phyloP scores from a whole-genome alignment of 2,888 invertebrate species.

The Sinotaia quadrata region DNA sequence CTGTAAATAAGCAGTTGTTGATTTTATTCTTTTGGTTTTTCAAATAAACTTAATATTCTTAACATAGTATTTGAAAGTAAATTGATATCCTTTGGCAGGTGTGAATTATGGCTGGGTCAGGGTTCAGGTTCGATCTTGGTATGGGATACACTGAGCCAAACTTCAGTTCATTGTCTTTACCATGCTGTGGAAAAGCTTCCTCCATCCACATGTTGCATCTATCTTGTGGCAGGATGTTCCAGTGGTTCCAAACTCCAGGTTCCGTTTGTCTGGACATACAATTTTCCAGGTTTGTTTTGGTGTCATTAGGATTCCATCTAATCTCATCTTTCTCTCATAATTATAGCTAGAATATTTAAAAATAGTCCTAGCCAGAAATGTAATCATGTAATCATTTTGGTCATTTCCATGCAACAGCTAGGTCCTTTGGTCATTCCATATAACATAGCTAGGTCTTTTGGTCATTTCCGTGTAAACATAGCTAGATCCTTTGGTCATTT shows the following conservation, averaged over 20 bases:
- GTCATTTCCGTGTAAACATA: no score
- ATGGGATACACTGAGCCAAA: slow-evolving; percentile 29
- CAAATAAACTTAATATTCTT: neutral
- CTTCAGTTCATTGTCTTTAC: slow-evolving; percentile 31
- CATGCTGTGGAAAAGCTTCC: slow-evolving; percentile 37
- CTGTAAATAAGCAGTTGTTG: neutral
- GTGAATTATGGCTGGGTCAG: slow-evolving; percentile 62
- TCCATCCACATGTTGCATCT: slow-evolving; percentile 73
- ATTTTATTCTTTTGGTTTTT: neutral
- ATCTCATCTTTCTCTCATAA: no score
- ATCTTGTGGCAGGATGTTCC: slow-evolving; percentile 74
- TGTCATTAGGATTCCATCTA: no score
- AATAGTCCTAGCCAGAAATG: no score
- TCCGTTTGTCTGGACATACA: slow-evolving; percentile 79
- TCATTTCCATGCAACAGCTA: no score
- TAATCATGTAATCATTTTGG: no score
- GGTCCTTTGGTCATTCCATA: no score
- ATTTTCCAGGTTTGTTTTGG: slow-evolving; percentile 80
- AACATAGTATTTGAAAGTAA: neutral
- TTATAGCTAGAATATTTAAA: no score
- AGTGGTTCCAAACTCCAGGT: neutral
- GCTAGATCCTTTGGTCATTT: no score
- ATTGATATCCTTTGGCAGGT: slow-evolving; percentile 31
- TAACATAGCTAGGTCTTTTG: no score
- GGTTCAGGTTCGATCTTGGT: slow-evolving; percentile 52